Evolutionary conservation across 2,113 vertebrate genomes (phyloP).

Genomic region (Mirza zaza): DNA sequence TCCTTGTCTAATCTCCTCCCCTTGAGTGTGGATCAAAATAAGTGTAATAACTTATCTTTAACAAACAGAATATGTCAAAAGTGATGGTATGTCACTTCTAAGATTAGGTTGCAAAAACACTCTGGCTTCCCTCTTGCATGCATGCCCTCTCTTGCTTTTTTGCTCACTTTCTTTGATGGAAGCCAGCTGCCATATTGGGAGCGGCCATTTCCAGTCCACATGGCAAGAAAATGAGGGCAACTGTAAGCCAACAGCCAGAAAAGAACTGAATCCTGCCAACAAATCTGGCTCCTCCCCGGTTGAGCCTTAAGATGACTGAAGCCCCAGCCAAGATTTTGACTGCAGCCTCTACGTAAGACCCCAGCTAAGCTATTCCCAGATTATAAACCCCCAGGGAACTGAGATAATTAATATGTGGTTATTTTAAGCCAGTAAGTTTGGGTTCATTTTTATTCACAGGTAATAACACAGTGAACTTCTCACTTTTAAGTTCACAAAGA

Average conservation of each 20-base stretch:
- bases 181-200: neutral
- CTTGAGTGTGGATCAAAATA: neutral
- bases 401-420: neutral
- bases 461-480: neutral
- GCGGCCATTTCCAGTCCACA: neutral
- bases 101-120: neutral
- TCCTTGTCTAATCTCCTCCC: neutral
- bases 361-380: neutral
- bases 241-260: neutral
- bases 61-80: neutral
- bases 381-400: neutral
- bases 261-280: neutral
- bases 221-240: fast-evolving
- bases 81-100: neutral
- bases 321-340: neutral
- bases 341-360: neutral
- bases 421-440: neutral
- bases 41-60: neutral
- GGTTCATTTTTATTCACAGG: neutral
- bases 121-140: neutral
- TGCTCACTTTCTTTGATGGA: neutral
- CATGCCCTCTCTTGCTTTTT: neutral
- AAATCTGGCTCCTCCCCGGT: neutral
- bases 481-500: neutral
- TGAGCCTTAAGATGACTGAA: neutral